Conservation (phyloP, 2,113 vertebrate genomes). For the Pachyramphus minor region DNA sequence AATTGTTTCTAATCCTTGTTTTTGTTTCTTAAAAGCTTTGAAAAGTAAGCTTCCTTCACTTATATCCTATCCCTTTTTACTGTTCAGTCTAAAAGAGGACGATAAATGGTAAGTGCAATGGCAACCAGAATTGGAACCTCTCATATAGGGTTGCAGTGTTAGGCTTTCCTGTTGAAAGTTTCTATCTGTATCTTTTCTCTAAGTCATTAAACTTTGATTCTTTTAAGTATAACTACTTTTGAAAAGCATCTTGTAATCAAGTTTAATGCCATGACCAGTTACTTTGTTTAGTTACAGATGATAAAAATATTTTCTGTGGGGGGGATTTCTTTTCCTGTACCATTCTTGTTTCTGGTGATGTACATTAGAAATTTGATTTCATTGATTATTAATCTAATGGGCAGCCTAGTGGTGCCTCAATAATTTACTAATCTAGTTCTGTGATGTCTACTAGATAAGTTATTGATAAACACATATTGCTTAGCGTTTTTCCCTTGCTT, state of each 20-base stretch:
- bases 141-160: not conserved
- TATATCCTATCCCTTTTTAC: constrained; percentile 54
- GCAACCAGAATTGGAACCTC: not conserved
- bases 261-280: not conserved
- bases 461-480: not conserved
- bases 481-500: not conserved
- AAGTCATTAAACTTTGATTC: not conserved
- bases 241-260: not conserved
- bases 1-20: constrained; percentile 51
- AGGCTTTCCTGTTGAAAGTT: not conserved
- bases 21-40: constrained; percentile 65
- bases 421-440: not conserved
- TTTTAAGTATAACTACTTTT: not conserved
- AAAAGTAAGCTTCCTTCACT: constrained; percentile 58
- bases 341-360: not conserved
- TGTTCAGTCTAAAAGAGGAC: constrained; percentile 62
- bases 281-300: not conserved
- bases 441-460: not conserved
- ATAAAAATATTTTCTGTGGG: not conserved
- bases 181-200: not conserved
- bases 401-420: not conserved
- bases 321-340: not conserved
- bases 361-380: not conserved
- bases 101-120: constrained; percentile 69
- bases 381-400: not conserved